Evolutionary conservation across 1,140 invertebrate species (phyloP), one percentile per base, ranked within the genome.

Genomic region (Idris sp.): DNA sequence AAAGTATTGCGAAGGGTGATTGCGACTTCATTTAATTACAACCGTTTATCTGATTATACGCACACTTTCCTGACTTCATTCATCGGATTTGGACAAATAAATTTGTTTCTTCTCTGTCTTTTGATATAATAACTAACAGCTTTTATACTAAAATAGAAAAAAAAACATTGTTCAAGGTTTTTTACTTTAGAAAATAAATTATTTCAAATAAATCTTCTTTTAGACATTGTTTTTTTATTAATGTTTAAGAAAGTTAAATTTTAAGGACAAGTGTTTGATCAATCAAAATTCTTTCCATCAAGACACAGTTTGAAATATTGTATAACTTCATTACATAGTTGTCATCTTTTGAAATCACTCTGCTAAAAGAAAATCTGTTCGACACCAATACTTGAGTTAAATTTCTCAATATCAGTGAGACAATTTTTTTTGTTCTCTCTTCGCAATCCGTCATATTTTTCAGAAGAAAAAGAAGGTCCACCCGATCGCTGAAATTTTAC

Each of bases 21-120:
- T 49, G 54, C 64, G 38, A 68, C 51, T 74, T 68, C 54, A 74
- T 68, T 67, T 61, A 74, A 68, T 74, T 74, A 68, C 61, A 48
- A 61, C 2, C 10, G 49, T 49, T 62, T 68, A 68, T 67, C 72
- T 54, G 62, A 67, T 68, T 67, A 62, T 44, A 43, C 41, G 40
- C 58, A 56, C 53, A 54, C 49, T 49, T 62, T 56, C 43, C 28
- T 7, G 10, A 7, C 41, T 54, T 71, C 61, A 61, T 71, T 61
- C 61, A 46, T 25, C 7, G 43, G 30, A 58, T 65, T 65, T 59
- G 26, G 36, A 53, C 38, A 73, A 49, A 69, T 59, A 43, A 53
- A 51, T 69, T 59, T 26, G 40, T 44, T 35, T 53, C 31, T n/a
- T 14, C 10, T 25, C 3, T 6, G 18, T 36, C 13, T 22, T 25